Evolutionary conservation across 2,888 invertebrate species (phyloP).

Genomic region (Halictus ligatus): DNA sequence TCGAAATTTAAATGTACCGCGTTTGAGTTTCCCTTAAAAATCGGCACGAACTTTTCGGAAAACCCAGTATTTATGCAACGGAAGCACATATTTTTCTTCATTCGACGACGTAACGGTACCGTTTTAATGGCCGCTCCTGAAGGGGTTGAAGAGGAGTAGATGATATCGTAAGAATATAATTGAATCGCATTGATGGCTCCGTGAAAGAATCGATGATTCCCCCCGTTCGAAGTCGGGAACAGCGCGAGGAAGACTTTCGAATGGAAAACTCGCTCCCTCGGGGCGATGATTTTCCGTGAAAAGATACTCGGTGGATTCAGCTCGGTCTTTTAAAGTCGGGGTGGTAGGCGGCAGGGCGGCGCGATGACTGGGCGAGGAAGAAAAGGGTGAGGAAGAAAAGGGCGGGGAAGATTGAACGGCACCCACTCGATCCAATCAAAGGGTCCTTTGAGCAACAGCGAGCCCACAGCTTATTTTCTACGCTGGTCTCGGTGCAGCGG

Average conservation of each 20-base stretch:
- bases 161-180: not conserved
- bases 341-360: not conserved
- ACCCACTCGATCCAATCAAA: constrained; percentile 45
- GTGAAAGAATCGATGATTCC: not conserved
- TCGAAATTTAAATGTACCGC: too few species aligned
- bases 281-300: not conserved
- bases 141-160: not conserved
- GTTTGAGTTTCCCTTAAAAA: too few species aligned
- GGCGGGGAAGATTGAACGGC: not conserved
- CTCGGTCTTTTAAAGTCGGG: not conserved
- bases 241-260: not conserved
- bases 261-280: not conserved
- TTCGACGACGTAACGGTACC: too few species aligned
- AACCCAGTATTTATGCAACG: too few species aligned
- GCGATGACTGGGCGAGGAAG: not conserved
- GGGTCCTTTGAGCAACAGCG: constrained; percentile 37
- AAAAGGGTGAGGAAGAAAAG: not conserved
- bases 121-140: too few species aligned
- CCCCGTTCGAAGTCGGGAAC: not conserved
- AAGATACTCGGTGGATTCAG: not conserved
- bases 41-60: too few species aligned
- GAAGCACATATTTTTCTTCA: too few species aligned
- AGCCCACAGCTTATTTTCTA: constrained; percentile 54
- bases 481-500: constrained; percentile 46
- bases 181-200: too few species aligned